These are phyloP conservation scores for Orchesella cincta DNA, from an alignment of 1,140 invertebrate genomes.

Conservation along the genomic window DNA sequence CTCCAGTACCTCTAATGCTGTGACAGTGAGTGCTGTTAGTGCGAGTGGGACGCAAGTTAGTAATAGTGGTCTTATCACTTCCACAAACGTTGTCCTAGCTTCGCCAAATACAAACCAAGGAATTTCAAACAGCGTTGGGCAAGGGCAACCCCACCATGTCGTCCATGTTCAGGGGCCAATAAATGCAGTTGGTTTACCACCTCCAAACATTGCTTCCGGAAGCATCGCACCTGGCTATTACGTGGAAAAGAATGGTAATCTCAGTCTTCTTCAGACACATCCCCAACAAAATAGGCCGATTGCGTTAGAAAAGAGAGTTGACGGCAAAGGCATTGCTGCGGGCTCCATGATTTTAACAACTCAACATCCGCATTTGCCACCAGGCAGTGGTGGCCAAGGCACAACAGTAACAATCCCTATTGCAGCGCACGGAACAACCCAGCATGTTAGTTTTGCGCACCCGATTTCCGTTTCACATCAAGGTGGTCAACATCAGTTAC, in stretches of 20 bases:
- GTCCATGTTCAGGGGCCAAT: constrained; percentile 47
- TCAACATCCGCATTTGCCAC: constrained; percentile 4
- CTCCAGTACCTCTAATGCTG: constrained; percentile 21
- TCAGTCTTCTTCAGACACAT: constrained; percentile 5
- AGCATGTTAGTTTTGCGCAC: constrained; percentile 36
- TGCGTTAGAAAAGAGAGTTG: constrained; percentile 41
- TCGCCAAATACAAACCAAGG: constrained; percentile 21
- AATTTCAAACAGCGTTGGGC: not conserved
- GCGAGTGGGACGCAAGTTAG: constrained; percentile 22
- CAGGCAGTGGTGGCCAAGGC: constrained; percentile 19
- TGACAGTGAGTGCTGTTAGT: constrained; percentile 28
- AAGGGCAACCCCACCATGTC: constrained; percentile 37
- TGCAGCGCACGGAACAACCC: not conserved
- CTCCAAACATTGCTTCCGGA: constrained; percentile 26
- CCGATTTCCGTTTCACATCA: constrained; percentile 30
- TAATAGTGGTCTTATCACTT: constrained; percentile 15
- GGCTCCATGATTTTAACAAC: constrained; percentile 45
- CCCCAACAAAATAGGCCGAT: constrained; percentile 38
- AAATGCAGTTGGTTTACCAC: constrained; percentile 24
- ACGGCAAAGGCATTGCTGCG: constrained; percentile 28
- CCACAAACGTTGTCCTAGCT: constrained; percentile 39
- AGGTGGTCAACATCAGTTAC: constrained; percentile 5
- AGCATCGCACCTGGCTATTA: constrained; percentile 40
- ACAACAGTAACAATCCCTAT: constrained; percentile 42
- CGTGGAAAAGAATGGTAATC: constrained; percentile 38